Conservation (phyloP, 1,140 invertebrate genomes). For the Eriocheir sinensis region DNA sequence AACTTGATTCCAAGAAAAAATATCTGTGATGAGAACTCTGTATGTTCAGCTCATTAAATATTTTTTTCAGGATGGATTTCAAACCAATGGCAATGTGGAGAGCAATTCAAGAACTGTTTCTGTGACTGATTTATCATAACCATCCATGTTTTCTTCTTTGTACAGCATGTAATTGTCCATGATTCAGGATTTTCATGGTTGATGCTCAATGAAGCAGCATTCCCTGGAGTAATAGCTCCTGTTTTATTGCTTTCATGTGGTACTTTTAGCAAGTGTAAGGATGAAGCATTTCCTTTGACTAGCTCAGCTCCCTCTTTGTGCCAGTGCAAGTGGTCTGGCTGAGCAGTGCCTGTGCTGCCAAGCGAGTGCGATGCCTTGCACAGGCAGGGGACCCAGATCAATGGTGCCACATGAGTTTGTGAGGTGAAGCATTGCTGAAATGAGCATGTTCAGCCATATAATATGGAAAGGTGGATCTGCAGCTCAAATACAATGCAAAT, state of each 20-base stretch:
- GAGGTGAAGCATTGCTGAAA: not conserved
- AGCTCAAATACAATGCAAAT: constrained; percentile 17
- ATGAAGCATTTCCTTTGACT: not conserved
- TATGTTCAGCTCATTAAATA: no score
- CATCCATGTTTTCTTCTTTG: no score
- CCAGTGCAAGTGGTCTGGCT: not conserved
- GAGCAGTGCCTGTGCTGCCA: not conserved
- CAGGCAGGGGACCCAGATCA: not conserved
- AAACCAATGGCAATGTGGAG: not conserved
- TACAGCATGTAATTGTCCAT: no score
- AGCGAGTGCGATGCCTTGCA: not conserved
- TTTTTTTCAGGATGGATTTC: not conserved
- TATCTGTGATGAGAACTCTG: no score
- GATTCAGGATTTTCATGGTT: no score
- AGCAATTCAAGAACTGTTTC: not conserved
- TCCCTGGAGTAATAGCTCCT: no score
- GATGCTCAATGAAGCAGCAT: no score
- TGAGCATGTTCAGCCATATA: not conserved
- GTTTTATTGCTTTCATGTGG: not conserved
- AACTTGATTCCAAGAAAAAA: not conserved
- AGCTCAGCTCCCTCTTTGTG: not conserved
- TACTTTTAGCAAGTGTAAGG: not conserved
- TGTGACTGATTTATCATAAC: no score
- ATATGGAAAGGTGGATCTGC: constrained; percentile 23
- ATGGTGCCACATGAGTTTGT: constrained; percentile 21